A percentile compares a stretch with the other conserved stretches of the same genome.
These are phyloP conservation scores for Drosophila putrida DNA, from an alignment of 2,888 invertebrate species.

Conservation along the genomic window DNA sequence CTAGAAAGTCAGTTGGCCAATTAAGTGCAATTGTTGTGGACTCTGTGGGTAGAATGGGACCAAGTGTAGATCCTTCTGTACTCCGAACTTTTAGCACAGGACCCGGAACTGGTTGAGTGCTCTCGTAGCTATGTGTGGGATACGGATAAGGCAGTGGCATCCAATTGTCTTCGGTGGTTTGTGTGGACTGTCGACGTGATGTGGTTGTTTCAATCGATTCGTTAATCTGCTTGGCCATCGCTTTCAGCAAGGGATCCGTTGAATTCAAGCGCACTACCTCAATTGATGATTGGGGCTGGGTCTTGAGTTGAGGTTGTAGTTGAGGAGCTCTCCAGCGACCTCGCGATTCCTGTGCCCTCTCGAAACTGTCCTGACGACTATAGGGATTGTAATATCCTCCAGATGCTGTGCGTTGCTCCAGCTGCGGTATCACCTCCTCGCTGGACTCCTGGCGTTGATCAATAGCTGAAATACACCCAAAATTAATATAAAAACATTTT, in stretches of 20 bases:
- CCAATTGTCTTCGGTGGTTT: constrained; percentile 66
- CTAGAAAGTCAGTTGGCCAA: constrained; percentile 80
- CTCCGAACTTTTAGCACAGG: constrained; percentile 8
- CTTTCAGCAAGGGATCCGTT: constrained; percentile 56
- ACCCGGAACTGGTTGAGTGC: constrained; percentile 51
- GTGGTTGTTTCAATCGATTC: constrained; percentile 69
- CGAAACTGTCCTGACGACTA: constrained; percentile 52
- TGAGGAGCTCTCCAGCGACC: constrained; percentile 53
- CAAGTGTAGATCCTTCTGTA: constrained; percentile 29
- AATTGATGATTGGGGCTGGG: constrained; percentile 21
- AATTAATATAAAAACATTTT: neutral
- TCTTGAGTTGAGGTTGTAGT: constrained; percentile 2
- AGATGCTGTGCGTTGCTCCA: constrained; percentile 31
- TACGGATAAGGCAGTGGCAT: constrained; percentile 70
- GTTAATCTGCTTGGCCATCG: constrained; percentile 71
- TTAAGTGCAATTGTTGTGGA: constrained; percentile 55
- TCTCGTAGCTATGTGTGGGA: constrained; percentile 57
- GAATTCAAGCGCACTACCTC: constrained; percentile 57
- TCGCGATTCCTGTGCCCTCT: constrained; percentile 50
- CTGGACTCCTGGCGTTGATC: constrained; percentile 43
- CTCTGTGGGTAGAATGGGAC: constrained; percentile 40
- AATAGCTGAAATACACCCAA: constrained; percentile 26
- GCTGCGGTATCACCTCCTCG: constrained; percentile 44
- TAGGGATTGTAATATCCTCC: constrained; percentile 38
- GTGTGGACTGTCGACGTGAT: constrained; percentile 7